Base-by-base conservation (phyloP, 1,140 invertebrate species). In the Orchesella cincta region DNA sequence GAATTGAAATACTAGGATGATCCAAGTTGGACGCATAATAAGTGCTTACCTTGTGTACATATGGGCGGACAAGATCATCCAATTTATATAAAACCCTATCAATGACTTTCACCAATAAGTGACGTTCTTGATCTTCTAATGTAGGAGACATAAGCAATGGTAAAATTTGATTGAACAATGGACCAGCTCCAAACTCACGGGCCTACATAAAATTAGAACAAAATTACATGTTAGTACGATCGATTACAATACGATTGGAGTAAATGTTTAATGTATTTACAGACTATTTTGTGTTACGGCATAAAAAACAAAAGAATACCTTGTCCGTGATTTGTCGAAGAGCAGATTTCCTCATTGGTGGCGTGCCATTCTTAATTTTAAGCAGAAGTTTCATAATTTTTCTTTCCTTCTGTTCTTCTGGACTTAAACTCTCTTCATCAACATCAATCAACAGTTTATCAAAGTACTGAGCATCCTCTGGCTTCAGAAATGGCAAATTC, bases 381-480 rank as follows among this genome's bases (percentile, higher is more conserved):
- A 99, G 86, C 74, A 99, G 85, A 1, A 99, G 87, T 84, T 98
- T 98, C 98, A 99, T 99, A 31, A 99, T 99, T 86, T 99, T 98
- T 20, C 98, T 87, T 86, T 99, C 98, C 85, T 98, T 99, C 78
- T 97, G 92, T 84, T 99, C 97, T 84, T 99, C 98, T 0, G 97
- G 96, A 76, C 93, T 94, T 20, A 99, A 87, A 0, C 92, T 88
- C 83, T 98, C 96, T 87, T 99, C 98, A 86, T 99, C 98, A 12
- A 99, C 97, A 85, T 99, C 98, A 39, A 98, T 88, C 62, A 99
- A 87, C 34, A 99, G 87, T 88, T 99, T 99, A 85, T 99, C 98
- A 86, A 99, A 99, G 88, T 99, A 99, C 86, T 99, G 98, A 31
- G 98, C 96, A 88, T 99, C 98, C 87, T 99, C 98, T 0, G 98